Conservation (phyloP, 1,140 invertebrate genomes). For the Octopus sinensis region DNA sequence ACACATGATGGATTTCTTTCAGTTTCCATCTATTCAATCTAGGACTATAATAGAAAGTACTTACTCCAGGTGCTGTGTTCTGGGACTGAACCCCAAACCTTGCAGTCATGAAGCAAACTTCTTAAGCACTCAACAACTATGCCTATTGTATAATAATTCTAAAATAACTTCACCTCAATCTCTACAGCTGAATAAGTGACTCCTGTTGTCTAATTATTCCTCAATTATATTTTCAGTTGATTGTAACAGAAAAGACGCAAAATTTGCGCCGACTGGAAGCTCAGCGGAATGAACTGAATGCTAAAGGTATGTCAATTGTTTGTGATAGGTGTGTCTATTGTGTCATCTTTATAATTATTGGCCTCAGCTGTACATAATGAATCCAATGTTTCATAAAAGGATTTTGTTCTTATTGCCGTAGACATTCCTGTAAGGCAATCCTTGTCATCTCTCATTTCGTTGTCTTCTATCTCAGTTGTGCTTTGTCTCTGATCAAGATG, state of each 20-base stretch:
- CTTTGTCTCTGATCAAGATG: no score
- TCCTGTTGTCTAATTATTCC: not conserved
- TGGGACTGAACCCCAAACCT: not conserved
- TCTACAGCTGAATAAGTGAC: not conserved
- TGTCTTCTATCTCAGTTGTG: no score
- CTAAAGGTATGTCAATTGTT: slow-evolving; percentile 73
- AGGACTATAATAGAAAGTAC: no score
- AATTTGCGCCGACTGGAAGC: slow-evolving; percentile 96
- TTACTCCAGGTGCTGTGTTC: not conserved
- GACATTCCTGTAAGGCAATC: not conserved
- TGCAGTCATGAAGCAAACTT: not conserved
- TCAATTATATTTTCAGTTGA: slow-evolving; percentile 61
- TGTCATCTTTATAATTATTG: no score
- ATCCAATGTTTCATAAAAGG: no score
- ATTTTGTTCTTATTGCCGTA: no score
- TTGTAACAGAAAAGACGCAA: slow-evolving; percentile 95
- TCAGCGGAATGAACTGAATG: slow-evolving; percentile 98
- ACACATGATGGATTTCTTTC: no score
- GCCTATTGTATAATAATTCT: not conserved
- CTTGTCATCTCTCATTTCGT: not conserved
- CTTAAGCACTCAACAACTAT: not conserved
- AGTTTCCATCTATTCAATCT: no score
- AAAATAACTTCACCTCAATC: not conserved
- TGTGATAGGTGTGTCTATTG: no score
- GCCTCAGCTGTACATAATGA: no score